Evolutionary conservation across 2,113 vertebrate species (phyloP), one percentile per base, ranked within the genome.

Genomic region (Cephalopholis sonnerati): DNA sequence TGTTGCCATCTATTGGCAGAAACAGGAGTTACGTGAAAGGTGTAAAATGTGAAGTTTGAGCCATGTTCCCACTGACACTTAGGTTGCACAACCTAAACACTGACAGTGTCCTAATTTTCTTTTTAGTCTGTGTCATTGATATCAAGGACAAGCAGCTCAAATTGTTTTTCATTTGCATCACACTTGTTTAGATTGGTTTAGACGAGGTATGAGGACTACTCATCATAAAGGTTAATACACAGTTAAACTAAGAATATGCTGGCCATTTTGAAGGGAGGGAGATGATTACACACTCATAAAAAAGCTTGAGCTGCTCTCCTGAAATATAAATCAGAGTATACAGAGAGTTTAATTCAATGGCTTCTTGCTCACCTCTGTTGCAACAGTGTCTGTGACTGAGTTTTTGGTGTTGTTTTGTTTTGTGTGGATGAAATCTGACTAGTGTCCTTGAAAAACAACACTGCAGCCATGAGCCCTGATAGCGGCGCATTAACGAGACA

Each of bases 1-100:
- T 62, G 27, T 17, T 62, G 72, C 66, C 81, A 83, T 73, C 85
- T 87, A 63, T 25, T 63, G 85, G 55, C 29, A 15, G 3, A 22
- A 68, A 58, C 29, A 50, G 55, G 67, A 72, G 24, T 62, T 62
- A n/a, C 77, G 73, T 22, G 6, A 50, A 18, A 67, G 3, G 27
- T 61, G 44, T 54, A 41, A 2, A 2, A 24, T 57, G 17, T 4
- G 32, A 61, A 3, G 13, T 68, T 54, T 18, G 32, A 24, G 2
- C 25, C 10, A 10, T 11, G 11, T 17, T 58, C 2, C 2, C 7
- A 25, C 22, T 36, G 5, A 69, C 11, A 18, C 58, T 57, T 5
- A 16, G 3, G 12, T 25, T 24, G 22, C 18, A n/a, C n/a, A 27
- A 41, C 36, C 25, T 16, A 73, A 27, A 16, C 18, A 8, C 25